Evolutionary conservation across 2,113 vertebrate genomes (phyloP), one percentile per base, ranked within the genome.

Genomic region (Cnemophilus loriae): DNA sequence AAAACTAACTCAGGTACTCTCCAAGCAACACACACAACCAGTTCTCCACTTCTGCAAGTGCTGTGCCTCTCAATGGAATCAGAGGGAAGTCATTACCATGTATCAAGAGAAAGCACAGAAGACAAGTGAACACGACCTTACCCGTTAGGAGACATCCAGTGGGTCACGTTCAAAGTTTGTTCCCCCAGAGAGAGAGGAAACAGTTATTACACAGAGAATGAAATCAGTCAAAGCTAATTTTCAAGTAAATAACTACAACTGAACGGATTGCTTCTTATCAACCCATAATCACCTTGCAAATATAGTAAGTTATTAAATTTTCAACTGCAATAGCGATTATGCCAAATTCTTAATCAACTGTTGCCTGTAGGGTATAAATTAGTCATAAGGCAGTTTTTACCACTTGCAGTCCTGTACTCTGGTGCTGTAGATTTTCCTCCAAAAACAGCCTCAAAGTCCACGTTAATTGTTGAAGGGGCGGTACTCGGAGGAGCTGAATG

Each of bases 361-460:
- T 59, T 95, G 68, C 52, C 68, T 74, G 41, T 7, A 84, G 53
- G 80, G 46, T 69, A 10, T 41, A 49, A 65, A 35, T 55, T 41
- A 84, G 28, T 92, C 53, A 57, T 26, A 71, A 84, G 10, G 7
- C 41, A 57, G 41, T 73, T 93, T 96, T 99, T 98, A 99, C 98
- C 98, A 74, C 92, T 97, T 98, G 98, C 83, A 83, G 97, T 98
- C 94, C 93, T 97, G 93, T 98, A 98, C 84, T 98, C 98, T 95
- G 95, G 96, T 93, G 97, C 78, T 86, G 97, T 73, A 80, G 96
- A 92, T 85, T 98, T 99, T 97, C 96, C 98, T 96, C 99, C 99
- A 96, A 99, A 99, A 89, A 99, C 98, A 39, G 99, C 99, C 96
- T 99, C 99, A 56, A 99, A 99, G 98, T 99, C 99, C 98, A 99